A percentile compares a stretch with the other conserved stretches of the same genome.
These are phyloP conservation scores for Eupithecia abbreviata DNA, from an alignment of 2,888 invertebrate species.

Conservation along the genomic window DNA sequence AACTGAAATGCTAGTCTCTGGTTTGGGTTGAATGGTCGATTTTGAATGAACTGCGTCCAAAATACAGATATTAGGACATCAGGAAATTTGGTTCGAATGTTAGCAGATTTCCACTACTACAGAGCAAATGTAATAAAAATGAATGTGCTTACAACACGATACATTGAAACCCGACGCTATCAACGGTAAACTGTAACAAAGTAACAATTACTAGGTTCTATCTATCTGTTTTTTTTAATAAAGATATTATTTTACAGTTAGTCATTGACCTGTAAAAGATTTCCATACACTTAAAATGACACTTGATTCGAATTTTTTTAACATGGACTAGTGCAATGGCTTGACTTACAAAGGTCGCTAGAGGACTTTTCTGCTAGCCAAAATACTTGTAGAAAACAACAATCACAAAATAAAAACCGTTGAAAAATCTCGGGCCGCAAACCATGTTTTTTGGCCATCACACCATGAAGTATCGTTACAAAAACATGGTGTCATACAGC, in stretches of 20 bases:
- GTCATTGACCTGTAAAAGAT: too few species aligned
- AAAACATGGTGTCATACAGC: background rate
- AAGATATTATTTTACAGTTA: too few species aligned
- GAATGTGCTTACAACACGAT: background rate
- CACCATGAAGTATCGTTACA: too few species aligned
- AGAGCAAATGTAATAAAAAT: background rate
- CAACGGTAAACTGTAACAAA: too few species aligned
- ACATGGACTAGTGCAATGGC: too few species aligned
- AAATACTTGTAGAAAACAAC: background rate
- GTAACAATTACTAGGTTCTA: too few species aligned
- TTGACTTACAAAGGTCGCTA: background rate
- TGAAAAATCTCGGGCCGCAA: background rate
- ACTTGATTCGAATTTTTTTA: too few species aligned
- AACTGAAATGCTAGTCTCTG: conserved; percentile 11
- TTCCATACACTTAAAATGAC: too few species aligned
- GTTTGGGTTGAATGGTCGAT: background rate
- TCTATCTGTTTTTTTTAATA: too few species aligned
- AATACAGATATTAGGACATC: background rate
- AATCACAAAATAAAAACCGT: background rate
- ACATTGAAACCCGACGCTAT: background rate
- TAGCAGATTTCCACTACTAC: background rate
- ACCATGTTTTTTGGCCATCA: too few species aligned
- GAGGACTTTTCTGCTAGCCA: background rate
- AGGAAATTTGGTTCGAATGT: background rate
- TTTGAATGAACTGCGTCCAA: background rate